Percentiles rank a stretch among this genome's conserved stretches.
These are phyloP conservation scores for Lucinisca nassula DNA, from an alignment of 2,888 invertebrate genomes.

Conservation along the genomic window DNA sequence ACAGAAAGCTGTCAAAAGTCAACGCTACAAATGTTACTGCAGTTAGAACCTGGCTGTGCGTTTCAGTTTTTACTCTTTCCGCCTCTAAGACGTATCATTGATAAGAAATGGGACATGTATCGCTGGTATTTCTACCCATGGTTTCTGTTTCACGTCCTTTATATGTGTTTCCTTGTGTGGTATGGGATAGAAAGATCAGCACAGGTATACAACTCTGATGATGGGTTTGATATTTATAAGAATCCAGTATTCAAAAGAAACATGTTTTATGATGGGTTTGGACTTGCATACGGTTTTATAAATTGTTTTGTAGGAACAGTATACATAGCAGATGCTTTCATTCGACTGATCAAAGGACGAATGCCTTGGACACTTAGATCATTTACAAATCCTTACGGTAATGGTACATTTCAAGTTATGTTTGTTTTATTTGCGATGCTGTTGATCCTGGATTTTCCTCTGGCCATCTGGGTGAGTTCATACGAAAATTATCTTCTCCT, in stretches of 20 bases:
- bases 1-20: slow-evolving; percentile 39
- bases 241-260: slow-evolving; percentile 35
- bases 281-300: slow-evolving; percentile 45
- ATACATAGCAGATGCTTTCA: slow-evolving; percentile 51
- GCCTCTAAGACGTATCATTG: slow-evolving; percentile 70
- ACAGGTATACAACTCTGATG: slow-evolving; percentile 35
- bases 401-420: slow-evolving; percentile 70
- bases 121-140: slow-evolving; percentile 65
- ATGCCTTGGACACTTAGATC: slow-evolving; percentile 49
- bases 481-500: slow-evolving; percentile 70
- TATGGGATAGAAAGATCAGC: slow-evolving; percentile 54
- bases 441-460: slow-evolving; percentile 68
- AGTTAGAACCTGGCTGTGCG: slow-evolving; percentile 66
- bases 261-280: slow-evolving; percentile 48
- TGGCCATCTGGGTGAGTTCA: slow-evolving; percentile 30
- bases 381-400: slow-evolving; percentile 67
- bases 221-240: slow-evolving; percentile 19
- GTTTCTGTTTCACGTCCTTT: slow-evolving; percentile 67
- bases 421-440: slow-evolving; percentile 69
- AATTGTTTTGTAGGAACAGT: slow-evolving; percentile 52
- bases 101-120: slow-evolving; percentile 73
- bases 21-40: slow-evolving; percentile 74
- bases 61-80: slow-evolving; percentile 71
- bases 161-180: slow-evolving; percentile 68
- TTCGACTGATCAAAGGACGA: slow-evolving; percentile 26